Conservation (phyloP, 1,140 invertebrate genomes). For the Drosophila varians region DNA sequence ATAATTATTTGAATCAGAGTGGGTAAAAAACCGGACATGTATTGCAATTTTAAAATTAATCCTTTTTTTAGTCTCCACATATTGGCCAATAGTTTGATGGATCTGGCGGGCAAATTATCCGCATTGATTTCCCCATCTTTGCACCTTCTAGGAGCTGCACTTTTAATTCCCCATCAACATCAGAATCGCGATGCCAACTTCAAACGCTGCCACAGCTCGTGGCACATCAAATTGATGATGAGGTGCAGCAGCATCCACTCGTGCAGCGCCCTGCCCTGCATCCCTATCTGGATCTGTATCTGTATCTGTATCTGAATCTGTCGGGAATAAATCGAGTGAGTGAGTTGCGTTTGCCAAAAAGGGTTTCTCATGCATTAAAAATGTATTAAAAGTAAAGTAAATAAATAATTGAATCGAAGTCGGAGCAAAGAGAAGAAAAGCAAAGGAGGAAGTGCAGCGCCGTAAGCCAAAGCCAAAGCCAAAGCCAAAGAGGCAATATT, state of each 20-base stretch:
- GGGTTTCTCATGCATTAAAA: conserved; percentile 62
- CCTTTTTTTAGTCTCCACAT: conserved; percentile 24
- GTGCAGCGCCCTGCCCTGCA: conserved; percentile 17
- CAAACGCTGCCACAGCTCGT: conserved; percentile 47
- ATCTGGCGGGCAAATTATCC: conserved; percentile 34
- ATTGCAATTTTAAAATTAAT: too few species aligned
- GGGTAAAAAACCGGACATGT: too few species aligned
- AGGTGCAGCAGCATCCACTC: conserved; percentile 33
- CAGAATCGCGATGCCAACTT: conserved; percentile 27
- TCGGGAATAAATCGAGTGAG: conserved; percentile 64
- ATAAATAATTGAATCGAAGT: conserved; percentile 65
- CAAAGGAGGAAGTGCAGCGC: conserved; percentile 26
- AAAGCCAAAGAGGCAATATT: conserved; percentile 44
- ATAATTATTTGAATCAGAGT: too few species aligned
- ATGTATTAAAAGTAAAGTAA: conserved; percentile 75
- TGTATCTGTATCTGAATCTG: conserved; percentile 32
- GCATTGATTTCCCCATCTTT: conserved; percentile 46
- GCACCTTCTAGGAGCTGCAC: conserved; percentile 38
- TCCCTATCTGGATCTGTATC: conserved; percentile 18
- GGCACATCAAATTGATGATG: conserved; percentile 66
- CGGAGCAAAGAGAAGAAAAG: not conserved
- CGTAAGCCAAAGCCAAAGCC: too few species aligned
- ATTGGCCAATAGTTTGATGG: conserved; percentile 3
- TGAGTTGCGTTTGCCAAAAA: conserved; percentile 44
- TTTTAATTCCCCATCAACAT: conserved; percentile 39